Conservation (phyloP, 2,888 invertebrate genomes). For the Drosophila nr. perissopoda region DNA sequence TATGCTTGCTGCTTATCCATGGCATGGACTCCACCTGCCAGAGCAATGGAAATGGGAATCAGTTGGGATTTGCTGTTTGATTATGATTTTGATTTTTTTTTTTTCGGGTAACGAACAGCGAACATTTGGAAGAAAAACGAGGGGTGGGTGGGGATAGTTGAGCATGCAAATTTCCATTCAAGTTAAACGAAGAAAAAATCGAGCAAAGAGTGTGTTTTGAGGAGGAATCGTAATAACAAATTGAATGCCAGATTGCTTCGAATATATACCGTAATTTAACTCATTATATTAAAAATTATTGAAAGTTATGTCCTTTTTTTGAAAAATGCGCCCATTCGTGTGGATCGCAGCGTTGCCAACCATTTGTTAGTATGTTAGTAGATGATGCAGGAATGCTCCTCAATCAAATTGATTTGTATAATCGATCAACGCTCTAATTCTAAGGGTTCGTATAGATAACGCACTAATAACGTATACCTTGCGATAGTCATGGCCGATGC, state of each 20-base stretch:
- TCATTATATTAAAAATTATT: background rate
- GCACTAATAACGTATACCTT: conserved; percentile 56
- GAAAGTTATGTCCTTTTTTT: background rate
- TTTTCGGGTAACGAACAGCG: conserved; percentile 21
- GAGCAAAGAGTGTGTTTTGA: conserved; percentile 25
- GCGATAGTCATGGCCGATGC: conserved; percentile 67
- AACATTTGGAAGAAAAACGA: conserved; percentile 14
- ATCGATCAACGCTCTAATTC: conserved; percentile 11
- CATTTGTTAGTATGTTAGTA: conserved; percentile 1
- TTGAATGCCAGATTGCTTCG: background rate
- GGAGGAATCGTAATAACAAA: background rate
- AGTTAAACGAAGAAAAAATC: conserved; percentile 15
- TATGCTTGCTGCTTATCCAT: conserved; percentile 98
- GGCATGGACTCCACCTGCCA: conserved; percentile 94
- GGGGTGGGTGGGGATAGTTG: background rate
- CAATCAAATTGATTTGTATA: conserved; percentile 10
- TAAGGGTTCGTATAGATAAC: conserved; percentile 16
- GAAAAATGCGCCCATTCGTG: background rate
- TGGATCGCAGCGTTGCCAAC: conserved; percentile 4
- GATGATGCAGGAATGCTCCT: conserved; percentile 4
- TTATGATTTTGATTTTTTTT: background rate
- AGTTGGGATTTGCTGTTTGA: background rate
- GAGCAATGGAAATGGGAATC: conserved; percentile 4
- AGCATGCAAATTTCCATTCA: conserved; percentile 61
- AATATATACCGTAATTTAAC: background rate